Base-by-base conservation (phyloP, 2,797 vertebrate species). In the Sparidentex hasta region DNA sequence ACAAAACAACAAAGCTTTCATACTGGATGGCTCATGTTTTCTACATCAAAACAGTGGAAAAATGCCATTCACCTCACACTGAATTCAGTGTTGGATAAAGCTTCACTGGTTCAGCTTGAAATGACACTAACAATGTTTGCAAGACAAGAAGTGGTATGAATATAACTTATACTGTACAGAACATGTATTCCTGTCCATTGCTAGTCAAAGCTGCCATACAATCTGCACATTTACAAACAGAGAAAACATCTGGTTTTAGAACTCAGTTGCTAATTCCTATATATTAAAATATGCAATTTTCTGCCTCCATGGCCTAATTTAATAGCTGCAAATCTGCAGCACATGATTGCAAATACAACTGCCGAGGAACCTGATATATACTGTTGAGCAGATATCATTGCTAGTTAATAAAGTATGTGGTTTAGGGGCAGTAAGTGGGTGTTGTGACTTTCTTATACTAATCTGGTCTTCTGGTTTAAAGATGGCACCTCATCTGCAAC, bases 391-490 rank as follows among this genome's bases (percentile, higher is more conserved):
- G 41, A 80, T 76, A 54, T 69, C 47, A 67, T 8, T 71, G 12
- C 59, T 76, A 56, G 47, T 41, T 62, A 63, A 29, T 58, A 66
- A 76, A 59, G 11, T 25, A 50, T 20, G 3, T 41, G 7, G 47
- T 21, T 33, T 51, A 21, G 62, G 44, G 41, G 47, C 57, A 58
- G 64, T 70, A 25, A 52, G 23, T 41, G 51, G 14, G 20, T 54
- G 47, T 54, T 57, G 57, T 67, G 51, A 63, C 69, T 80, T 80
- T 70, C 61, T 73, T 54, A 47, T 61, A 55, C 63, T 76, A 90
- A 90, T 87, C 71, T 87, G 68, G 73, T 74, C 91, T 88, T 90
- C 78, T 77, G 65, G n/a, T 88, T 87, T 78, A 86, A 91, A 86
- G 70, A 85, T 57, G 75, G 59, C 79, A 65, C 43, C 71, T 82